These are phyloP conservation scores for Tachina fera DNA, from an alignment of 2,888 invertebrate species.

Conservation along the genomic window DNA sequence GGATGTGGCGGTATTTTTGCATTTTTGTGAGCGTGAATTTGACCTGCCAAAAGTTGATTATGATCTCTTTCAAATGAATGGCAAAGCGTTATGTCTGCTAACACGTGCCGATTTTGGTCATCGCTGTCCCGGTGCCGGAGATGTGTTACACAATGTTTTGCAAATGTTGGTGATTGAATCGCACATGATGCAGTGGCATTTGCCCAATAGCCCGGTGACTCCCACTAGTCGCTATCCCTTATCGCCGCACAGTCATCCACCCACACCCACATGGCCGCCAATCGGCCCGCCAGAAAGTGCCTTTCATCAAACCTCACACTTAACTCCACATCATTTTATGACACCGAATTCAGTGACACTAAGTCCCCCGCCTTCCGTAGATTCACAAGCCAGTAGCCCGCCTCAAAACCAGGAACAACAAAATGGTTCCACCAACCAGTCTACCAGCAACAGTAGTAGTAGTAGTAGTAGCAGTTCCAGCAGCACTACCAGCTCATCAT, in stretches of 20 bases:
- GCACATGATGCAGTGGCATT: constrained; percentile 89
- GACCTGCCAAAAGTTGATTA: constrained; percentile 95
- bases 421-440: constrained; percentile 56
- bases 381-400: constrained; percentile 93
- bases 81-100: constrained; percentile 95
- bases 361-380: constrained; percentile 94
- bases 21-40: constrained; percentile 96
- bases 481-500: constrained; percentile 69
- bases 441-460: constrained; percentile 66
- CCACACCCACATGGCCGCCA: constrained; percentile 90
- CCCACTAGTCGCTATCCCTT: constrained; percentile 92
- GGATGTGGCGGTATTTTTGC: constrained; percentile 93
- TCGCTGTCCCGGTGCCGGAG: constrained; percentile 95
- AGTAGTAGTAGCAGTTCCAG: constrained; percentile 76
- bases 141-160: constrained; percentile 96
- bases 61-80: constrained; percentile 98
- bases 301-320: constrained; percentile 85
- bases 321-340: constrained; percentile 85
- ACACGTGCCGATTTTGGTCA: constrained; percentile 95
- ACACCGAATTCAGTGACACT: constrained; percentile 93
- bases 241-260: constrained; percentile 91
- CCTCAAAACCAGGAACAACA: constrained; percentile 86
- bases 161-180: constrained; percentile 93
- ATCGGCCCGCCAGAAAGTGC: constrained; percentile 83
- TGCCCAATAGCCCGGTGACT: constrained; percentile 91